A percentile compares a stretch with the other conserved stretches of the same genome.
phyloP scores from a whole-genome alignment of 2,113 vertebrate genomes.

The Prinia subflava region DNA sequence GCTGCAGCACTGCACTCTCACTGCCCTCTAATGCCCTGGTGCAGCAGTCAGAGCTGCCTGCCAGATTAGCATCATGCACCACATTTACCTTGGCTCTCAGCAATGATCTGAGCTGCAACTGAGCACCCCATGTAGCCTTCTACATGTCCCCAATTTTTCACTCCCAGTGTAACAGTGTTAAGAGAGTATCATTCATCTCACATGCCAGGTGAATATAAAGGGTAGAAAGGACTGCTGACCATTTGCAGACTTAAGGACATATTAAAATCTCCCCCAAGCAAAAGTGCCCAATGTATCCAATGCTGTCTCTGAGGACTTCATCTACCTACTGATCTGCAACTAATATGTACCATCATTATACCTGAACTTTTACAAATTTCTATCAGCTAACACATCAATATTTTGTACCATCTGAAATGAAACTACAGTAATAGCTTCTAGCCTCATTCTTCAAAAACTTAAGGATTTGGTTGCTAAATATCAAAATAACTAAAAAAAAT shows the following conservation, averaged over 20 bases:
- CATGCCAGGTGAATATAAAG: background rate
- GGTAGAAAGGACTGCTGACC: background rate
- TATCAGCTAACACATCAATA: background rate
- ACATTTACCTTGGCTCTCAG: background rate
- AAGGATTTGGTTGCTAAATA: background rate
- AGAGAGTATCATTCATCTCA: background rate
- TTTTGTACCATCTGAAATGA: background rate
- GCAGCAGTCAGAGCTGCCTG: background rate
- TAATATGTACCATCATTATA: background rate
- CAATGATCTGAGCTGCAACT: background rate
- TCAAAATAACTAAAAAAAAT: background rate
- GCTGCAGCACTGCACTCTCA: background rate
- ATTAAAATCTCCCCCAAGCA: background rate
- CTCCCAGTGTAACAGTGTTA: background rate
- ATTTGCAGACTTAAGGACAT: background rate
- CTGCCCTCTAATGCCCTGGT: background rate
- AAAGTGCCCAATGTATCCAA: rapidly evolving
- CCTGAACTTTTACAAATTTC: background rate
- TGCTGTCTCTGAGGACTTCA: background rate
- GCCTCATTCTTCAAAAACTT: background rate
- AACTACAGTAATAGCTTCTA: background rate
- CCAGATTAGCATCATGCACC: background rate
- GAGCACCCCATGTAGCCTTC: background rate
- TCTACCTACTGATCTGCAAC: background rate
- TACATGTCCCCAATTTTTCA: background rate